Percentiles rank a stretch among this genome's conserved stretches.
Conservation (phyloP, 2,113 vertebrate species). For the Sarotherodon lohbergeri region DNA sequence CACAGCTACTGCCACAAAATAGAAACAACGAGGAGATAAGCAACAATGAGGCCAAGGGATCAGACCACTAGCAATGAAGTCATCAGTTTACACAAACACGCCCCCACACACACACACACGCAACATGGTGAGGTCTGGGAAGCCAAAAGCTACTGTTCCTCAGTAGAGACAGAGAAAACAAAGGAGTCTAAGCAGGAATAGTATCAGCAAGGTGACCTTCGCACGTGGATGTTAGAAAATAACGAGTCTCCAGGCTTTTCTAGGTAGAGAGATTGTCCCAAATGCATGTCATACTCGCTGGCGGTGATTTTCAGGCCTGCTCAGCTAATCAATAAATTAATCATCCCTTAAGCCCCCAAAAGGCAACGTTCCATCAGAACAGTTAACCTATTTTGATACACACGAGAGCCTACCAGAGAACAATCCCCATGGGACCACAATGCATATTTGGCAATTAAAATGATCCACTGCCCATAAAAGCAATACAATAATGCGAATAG, state of each 20-base stretch:
- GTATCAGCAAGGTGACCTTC: neutral
- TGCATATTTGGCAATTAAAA: constrained; percentile 27
- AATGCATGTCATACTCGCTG: neutral
- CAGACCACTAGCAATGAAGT: neutral
- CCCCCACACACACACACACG: neutral
- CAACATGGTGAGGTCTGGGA: neutral
- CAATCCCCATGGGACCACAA: neutral
- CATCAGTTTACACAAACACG: neutral
- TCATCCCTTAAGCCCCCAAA: neutral
- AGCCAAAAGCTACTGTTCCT: neutral
- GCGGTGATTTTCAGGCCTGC: neutral
- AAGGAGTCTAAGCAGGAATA: neutral
- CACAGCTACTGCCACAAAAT: neutral
- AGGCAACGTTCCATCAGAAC: neutral
- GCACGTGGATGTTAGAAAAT: neutral
- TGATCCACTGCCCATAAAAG: neutral
- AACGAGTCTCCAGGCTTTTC: neutral
- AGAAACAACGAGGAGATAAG: neutral
- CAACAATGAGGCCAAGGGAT: neutral
- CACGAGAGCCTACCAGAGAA: neutral
- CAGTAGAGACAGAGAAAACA: neutral
- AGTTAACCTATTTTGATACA: neutral
- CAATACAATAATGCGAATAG: constrained; percentile 12
- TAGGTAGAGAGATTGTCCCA: neutral
- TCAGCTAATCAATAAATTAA: constrained; percentile 5